Conservation (phyloP, 2,113 vertebrate genomes). For the Ceyx margarethae region DNA sequence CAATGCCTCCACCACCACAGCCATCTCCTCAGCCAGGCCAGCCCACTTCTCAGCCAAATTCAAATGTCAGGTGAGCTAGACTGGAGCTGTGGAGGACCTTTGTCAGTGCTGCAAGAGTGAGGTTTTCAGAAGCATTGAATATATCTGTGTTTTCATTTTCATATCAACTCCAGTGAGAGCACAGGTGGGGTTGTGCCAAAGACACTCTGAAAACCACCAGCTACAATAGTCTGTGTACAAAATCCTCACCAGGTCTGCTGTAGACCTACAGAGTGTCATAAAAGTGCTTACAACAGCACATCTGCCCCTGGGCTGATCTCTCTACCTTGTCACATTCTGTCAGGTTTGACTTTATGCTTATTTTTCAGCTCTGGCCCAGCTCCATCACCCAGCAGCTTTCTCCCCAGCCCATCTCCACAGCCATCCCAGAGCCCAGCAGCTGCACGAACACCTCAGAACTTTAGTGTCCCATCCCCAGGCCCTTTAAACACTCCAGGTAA, state of each 20-base stretch:
- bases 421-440: constrained; percentile 92
- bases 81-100: background rate
- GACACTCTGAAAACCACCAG: background rate
- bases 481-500: constrained; percentile 96
- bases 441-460: constrained; percentile 92
- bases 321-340: background rate
- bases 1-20: constrained; percentile 92
- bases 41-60: constrained; percentile 90
- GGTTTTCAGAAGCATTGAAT: background rate
- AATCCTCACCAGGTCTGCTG: background rate
- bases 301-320: background rate
- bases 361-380: constrained; percentile 89
- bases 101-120: rapidly evolving
- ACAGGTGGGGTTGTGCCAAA: background rate
- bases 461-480: constrained; percentile 92
- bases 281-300: background rate
- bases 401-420: constrained; percentile 96
- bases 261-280: background rate
- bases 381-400: constrained; percentile 93
- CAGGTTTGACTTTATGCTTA: background rate
- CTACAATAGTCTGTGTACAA: background rate
- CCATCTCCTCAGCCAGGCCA: constrained; percentile 91
- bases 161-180: background rate
- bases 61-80: constrained; percentile 85
- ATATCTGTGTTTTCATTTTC: background rate